Evolutionary conservation across 2,797 vertebrate genomes (phyloP).

Genomic region (Anguilla megastoma): DNA sequence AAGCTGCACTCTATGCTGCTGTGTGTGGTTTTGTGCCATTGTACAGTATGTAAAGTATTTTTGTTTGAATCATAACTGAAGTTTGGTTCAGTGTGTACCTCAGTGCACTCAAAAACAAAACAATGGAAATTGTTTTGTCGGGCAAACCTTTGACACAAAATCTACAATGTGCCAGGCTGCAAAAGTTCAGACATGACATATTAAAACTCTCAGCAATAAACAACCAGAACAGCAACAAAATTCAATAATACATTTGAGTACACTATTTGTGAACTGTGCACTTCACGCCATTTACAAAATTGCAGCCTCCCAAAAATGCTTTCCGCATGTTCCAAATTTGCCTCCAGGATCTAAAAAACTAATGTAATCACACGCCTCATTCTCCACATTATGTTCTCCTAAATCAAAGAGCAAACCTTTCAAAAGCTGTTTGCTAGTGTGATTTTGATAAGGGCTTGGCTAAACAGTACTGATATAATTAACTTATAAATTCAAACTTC

Average conservation of each 20-base stretch:
- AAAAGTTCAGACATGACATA: not conserved
- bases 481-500: not conserved
- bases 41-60: not conserved
- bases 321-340: not conserved
- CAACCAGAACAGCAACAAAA: not conserved
- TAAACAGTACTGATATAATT: not conserved
- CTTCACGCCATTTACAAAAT: not conserved
- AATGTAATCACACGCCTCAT: not conserved
- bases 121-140: not conserved
- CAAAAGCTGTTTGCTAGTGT: not conserved
- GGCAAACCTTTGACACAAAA: not conserved
- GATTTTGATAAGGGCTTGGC: not conserved
- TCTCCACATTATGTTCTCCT: not conserved
- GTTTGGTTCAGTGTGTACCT: not conserved
- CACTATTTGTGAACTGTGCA: not conserved
- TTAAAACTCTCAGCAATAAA: not conserved
- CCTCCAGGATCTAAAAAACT: not conserved
- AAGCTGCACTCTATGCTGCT: no score
- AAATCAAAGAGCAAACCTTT: not conserved
- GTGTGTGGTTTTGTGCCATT: not conserved
- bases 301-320: not conserved
- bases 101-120: not conserved
- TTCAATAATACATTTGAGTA: not conserved
- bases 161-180: not conserved
- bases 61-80: not conserved